phyloP scores from a whole-genome alignment of 30 jellyfish, hydroid and myxozoan genomes.

The Clytia hemisphaerica region DNA sequence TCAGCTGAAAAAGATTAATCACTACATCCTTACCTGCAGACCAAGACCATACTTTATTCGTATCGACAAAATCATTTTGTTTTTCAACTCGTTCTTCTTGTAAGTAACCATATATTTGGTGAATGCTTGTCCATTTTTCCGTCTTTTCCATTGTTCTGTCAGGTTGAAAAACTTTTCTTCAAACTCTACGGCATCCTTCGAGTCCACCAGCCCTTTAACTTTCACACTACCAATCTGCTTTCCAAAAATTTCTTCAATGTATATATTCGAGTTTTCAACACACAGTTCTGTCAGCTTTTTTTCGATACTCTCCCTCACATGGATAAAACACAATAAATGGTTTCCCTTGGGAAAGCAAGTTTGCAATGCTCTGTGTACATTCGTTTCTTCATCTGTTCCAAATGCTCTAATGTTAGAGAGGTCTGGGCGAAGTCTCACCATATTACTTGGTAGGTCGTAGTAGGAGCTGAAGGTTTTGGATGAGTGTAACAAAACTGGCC shows the following conservation, averaged over 20 bases:
- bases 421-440: conserved; percentile 33
- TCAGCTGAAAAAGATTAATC: too few relatives aligned
- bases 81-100: conserved; percentile 20
- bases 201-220: conserved; percentile 28
- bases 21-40: too few relatives aligned
- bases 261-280: too few relatives aligned
- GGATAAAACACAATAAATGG: conserved; percentile 32
- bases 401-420: conserved; percentile 14
- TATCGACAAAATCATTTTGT: conserved; percentile 20
- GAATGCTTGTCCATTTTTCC: conserved; percentile 21
- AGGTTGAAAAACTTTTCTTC: conserved; percentile 19
- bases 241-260: conserved; percentile 25
- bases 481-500: conserved; percentile 39
- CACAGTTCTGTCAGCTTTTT: conserved; percentile 4
- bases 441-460: conserved; percentile 35
- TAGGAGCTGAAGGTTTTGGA: conserved; percentile 38
- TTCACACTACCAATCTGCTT: conserved; percentile 8
- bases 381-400: conserved; percentile 32
- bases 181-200: conserved; percentile 13
- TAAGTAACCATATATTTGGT: conserved; percentile 3
- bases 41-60: conserved; percentile 40
- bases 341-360: conserved; percentile 18
- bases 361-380: neutral
- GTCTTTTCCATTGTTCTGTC: conserved; percentile 8
- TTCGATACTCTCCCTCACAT: conserved; percentile 35